These are phyloP conservation scores for Microchrysa polita DNA, from an alignment of 2,888 invertebrate species.

Conservation along the genomic window DNA sequence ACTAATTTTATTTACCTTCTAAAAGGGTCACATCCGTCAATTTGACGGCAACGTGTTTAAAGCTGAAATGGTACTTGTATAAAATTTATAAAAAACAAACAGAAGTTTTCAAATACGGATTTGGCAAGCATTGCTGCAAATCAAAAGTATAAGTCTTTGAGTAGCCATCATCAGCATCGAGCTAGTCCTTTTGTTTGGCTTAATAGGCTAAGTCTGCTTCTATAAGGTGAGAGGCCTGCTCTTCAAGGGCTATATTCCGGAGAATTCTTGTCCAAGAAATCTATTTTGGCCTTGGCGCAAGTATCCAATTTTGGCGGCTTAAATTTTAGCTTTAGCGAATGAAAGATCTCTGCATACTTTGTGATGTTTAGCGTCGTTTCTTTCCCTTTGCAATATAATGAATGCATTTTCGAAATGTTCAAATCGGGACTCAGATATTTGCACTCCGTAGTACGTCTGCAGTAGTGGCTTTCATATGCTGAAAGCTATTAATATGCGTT, in stretches of 20 bases:
- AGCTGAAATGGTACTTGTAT: too few relatives aligned
- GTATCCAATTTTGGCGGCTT: conserved; percentile 49
- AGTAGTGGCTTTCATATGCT: conserved; percentile 47
- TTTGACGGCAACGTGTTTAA: too few relatives aligned
- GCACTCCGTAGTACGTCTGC: conserved; percentile 45
- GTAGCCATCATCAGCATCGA: conserved; percentile 8
- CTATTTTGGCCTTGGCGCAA: conserved; percentile 50
- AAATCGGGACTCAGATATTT: conserved; percentile 48
- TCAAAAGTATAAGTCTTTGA: conserved; percentile 44
- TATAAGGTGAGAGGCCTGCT: too few relatives aligned
- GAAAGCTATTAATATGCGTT: conserved; percentile 45
- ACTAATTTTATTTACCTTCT: too few relatives aligned
- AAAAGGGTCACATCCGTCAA: too few relatives aligned
- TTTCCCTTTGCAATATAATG: conserved; percentile 45
- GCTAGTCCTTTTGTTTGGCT: too few relatives aligned
- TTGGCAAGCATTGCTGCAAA: conserved; percentile 50
- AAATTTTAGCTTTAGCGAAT: conserved; percentile 49
- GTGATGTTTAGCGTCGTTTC: conserved; percentile 42
- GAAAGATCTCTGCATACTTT: conserved; percentile 49
- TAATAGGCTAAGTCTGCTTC: too few relatives aligned
- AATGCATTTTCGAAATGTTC: conserved; percentile 44
- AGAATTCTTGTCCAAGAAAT: background rate
- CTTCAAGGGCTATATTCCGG: too few relatives aligned
- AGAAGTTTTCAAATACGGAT: conserved; percentile 47
- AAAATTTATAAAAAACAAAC: conserved; percentile 48